Conservation (phyloP, 2,113 vertebrate genomes). For the Tachuris rubrigastra region DNA sequence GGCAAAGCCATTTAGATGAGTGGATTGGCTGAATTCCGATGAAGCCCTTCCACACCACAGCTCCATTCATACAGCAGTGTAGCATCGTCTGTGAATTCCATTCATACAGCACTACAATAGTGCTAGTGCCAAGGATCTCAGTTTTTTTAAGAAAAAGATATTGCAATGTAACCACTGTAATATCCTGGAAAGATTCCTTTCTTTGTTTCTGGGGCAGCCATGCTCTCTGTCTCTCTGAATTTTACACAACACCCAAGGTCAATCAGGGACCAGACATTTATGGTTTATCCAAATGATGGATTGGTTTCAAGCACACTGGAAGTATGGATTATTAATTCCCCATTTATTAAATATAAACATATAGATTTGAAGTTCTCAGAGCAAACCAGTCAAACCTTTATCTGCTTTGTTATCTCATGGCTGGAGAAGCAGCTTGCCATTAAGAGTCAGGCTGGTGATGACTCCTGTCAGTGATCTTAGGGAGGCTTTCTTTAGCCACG, state of each 20-base stretch:
- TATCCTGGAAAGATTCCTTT: neutral
- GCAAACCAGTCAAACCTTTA: neutral
- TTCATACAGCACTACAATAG: neutral
- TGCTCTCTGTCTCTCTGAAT: neutral
- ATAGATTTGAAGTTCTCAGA: neutral
- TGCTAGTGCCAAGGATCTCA: neutral
- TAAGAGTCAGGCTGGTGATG: neutral
- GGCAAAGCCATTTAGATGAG: neutral
- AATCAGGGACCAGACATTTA: neutral
- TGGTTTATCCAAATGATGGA: neutral
- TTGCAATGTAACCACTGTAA: slow-evolving; percentile 25
- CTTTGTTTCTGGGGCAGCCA: slow-evolving; percentile 19
- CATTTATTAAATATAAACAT: neutral
- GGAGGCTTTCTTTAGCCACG: neutral
- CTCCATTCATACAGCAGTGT: slow-evolving; percentile 2
- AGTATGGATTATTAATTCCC: neutral
- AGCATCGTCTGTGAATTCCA: slow-evolving; percentile 10
- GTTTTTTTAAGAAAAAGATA: slow-evolving; percentile 16
- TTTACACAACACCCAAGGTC: neutral
- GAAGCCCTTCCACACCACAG: neutral
- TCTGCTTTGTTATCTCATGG: neutral
- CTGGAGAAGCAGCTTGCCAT: neutral
- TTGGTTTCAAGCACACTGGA: neutral
- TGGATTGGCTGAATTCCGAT: neutral
- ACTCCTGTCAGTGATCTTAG: neutral